These are phyloP conservation scores for Oriolus oriolus DNA, from an alignment of 2,113 vertebrate genomes.

Conservation along the genomic window DNA sequence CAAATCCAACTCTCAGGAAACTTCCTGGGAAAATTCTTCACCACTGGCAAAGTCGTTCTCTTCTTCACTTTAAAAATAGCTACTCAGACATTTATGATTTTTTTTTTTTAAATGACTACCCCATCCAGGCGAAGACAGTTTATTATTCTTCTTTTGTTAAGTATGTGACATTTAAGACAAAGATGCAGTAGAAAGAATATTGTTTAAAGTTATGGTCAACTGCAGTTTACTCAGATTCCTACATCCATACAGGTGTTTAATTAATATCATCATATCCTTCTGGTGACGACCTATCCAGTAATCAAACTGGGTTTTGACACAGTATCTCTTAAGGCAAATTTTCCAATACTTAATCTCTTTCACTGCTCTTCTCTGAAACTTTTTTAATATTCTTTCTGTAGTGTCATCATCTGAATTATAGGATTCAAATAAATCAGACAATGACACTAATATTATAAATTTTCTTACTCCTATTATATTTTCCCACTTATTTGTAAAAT, in stretches of 20 bases:
- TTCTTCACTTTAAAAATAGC: background rate
- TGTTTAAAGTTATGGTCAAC: background rate
- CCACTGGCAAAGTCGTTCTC: accelerated
- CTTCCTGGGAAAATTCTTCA: background rate
- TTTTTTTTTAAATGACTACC: background rate
- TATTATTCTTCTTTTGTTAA: background rate
- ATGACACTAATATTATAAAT: background rate
- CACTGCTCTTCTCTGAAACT: background rate
- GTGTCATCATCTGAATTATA: background rate
- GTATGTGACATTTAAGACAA: background rate
- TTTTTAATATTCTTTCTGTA: background rate
- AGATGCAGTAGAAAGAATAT: background rate
- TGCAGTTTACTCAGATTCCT: background rate
- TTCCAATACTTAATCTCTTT: background rate
- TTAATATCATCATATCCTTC: background rate
- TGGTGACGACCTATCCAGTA: background rate
- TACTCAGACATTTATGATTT: background rate
- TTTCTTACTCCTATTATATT: background rate
- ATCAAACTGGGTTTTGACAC: background rate
- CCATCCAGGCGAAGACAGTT: background rate
- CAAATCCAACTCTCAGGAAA: background rate
- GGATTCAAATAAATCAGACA: background rate
- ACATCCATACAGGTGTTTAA: background rate
- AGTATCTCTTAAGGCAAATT: background rate
- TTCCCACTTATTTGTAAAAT: background rate